These are phyloP conservation scores for Scartelaos histophorus DNA, from an alignment of 2,113 vertebrate genomes.

Conservation along the genomic window DNA sequence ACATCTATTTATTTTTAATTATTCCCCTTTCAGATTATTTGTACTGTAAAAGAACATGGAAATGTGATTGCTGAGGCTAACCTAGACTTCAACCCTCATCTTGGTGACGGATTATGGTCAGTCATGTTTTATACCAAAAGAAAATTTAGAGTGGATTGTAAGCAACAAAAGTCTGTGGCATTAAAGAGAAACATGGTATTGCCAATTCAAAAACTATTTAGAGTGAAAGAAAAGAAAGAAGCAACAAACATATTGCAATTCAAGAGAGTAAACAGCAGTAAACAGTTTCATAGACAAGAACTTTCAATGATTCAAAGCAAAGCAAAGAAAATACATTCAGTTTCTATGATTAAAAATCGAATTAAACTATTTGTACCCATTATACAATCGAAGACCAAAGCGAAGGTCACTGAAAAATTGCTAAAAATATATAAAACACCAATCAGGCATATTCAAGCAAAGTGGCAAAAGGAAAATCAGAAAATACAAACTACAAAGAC, in stretches of 20 bases:
- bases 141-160: not conserved
- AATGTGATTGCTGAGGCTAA: not conserved
- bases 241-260: not conserved
- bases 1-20: constrained; percentile 2
- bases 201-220: not conserved
- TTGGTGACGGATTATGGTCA: not conserved
- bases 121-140: not conserved
- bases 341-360: not conserved
- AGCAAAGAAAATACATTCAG: not conserved
- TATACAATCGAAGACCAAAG: not conserved
- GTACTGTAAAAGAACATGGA: not conserved
- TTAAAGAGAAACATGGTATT: not conserved
- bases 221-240: not conserved
- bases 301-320: not conserved
- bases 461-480: not conserved
- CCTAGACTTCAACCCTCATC: not conserved
- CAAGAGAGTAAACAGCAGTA: constrained; percentile 4
- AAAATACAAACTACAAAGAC: not conserved
- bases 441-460: not conserved
- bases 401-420: not conserved
- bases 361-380: not conserved
- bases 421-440: not conserved
- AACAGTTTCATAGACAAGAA: constrained; percentile 15
- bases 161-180: too few species aligned
- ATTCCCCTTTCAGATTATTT: constrained; percentile 31